phyloP scores from a whole-genome alignment of 2,888 invertebrate species.

The Altica lythri region DNA sequence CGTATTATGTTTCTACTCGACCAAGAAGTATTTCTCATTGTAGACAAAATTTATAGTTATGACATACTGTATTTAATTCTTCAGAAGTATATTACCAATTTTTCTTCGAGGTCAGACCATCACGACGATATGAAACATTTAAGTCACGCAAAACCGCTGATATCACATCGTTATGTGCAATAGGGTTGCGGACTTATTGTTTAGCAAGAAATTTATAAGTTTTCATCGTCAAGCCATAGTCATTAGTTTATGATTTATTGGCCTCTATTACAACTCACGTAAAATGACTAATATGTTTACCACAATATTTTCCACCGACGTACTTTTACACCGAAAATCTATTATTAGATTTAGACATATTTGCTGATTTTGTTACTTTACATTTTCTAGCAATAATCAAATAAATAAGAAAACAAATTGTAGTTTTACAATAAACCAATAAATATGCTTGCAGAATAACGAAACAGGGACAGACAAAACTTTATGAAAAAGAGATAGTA shows the following conservation, averaged over 20 bases:
- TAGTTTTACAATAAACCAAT: too few relatives aligned
- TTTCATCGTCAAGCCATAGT: slow-evolving; percentile 17
- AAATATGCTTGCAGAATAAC: too few relatives aligned
- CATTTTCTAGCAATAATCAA: too few relatives aligned
- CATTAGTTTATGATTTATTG: slow-evolving; percentile 23
- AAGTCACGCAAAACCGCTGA: slow-evolving; percentile 30
- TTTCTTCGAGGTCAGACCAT: slow-evolving; percentile 30
- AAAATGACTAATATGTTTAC: slow-evolving; percentile 17
- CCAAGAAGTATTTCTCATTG: slow-evolving; percentile 40
- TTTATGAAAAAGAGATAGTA: too few relatives aligned
- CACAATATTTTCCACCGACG: slow-evolving; percentile 9
- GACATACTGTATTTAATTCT: slow-evolving; percentile 41
- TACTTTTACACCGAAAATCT: not conserved
- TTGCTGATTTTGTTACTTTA: too few relatives aligned
- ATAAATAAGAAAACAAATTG: too few relatives aligned
- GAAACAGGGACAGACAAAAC: too few relatives aligned
- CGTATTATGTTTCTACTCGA: slow-evolving; percentile 39
- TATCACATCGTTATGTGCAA: slow-evolving; percentile 24
- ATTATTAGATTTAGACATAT: not conserved
- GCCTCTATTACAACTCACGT: slow-evolving; percentile 6
- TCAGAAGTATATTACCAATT: slow-evolving; percentile 40
- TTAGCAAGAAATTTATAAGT: slow-evolving; percentile 25
- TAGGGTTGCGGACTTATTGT: slow-evolving; percentile 25
- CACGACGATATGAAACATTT: slow-evolving; percentile 36
- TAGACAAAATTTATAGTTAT: slow-evolving; percentile 40